Conservation (phyloP, 2,888 invertebrate species). For the Eupelmus urozonus region DNA sequence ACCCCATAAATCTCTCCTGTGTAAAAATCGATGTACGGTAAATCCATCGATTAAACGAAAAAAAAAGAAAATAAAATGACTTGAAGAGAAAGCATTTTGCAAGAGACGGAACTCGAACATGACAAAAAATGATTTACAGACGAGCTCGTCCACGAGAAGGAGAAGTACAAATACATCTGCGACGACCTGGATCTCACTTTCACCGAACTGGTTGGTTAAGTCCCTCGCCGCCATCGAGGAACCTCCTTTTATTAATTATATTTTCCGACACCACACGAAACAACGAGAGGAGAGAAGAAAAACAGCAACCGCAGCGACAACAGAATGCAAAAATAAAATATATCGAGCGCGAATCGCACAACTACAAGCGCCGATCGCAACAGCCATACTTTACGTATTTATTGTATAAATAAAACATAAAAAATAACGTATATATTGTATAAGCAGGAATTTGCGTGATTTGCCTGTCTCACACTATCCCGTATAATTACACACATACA, state of each 20-base stretch:
- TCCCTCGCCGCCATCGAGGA: conserved; percentile 21
- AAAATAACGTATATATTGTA: conserved; percentile 68
- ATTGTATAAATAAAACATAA: conserved; percentile 74
- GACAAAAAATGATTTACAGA: conserved; percentile 81
- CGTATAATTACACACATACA: background rate
- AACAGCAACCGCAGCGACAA: background rate
- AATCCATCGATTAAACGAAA: background rate
- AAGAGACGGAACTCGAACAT: background rate
- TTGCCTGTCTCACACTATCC: conserved; percentile 1
- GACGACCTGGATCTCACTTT: conserved; percentile 99
- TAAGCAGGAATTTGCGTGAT: conserved; percentile 63
- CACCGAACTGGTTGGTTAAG: conserved; percentile 87
- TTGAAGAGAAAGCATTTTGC: background rate
- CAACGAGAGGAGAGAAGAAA: conserved; percentile 27
- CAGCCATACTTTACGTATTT: conserved; percentile 61
- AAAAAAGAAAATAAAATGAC: background rate
- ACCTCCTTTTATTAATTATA: conserved; percentile 34
- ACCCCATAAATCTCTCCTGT: background rate
- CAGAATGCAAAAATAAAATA: conserved; percentile 1
- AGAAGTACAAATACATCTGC: conserved; percentile 99
- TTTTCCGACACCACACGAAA: conserved; percentile 33
- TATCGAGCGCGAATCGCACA: too few relatives aligned
- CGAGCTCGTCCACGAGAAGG: conserved; percentile 97
- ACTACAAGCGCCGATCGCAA: background rate
- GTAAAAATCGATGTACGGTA: background rate